Evolutionary conservation across 2,888 invertebrate genomes (phyloP).

Genomic region (Eupithecia subumbrata): DNA sequence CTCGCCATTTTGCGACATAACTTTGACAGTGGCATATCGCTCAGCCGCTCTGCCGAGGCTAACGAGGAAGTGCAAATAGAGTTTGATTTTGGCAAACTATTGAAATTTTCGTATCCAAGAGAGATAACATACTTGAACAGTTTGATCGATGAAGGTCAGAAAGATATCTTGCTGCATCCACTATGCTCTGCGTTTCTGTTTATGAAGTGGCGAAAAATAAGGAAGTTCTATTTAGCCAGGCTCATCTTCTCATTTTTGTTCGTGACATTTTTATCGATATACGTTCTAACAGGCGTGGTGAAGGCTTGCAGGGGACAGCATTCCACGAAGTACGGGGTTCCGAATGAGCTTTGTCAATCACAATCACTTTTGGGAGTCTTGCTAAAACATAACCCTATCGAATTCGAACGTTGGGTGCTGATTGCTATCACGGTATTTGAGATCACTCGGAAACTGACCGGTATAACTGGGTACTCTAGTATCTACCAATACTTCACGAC

Average conservation of each 20-base stretch:
- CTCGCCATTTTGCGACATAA: constrained; percentile 91
- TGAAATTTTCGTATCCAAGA: constrained; percentile 92
- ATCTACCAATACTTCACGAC: constrained; percentile 91
- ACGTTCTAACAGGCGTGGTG: constrained; percentile 91
- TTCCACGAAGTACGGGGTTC: constrained; percentile 80
- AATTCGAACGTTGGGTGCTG: constrained; percentile 91
- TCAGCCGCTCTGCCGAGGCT: constrained; percentile 89
- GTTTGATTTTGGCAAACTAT: constrained; percentile 90
- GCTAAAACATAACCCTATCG: constrained; percentile 89
- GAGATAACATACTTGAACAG: constrained; percentile 94
- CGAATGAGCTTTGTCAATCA: constrained; percentile 88
- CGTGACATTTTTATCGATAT: constrained; percentile 90
- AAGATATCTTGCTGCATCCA: constrained; percentile 93
- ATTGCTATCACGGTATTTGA: constrained; percentile 91
- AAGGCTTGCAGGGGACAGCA: constrained; percentile 85
- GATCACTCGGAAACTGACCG: constrained; percentile 90
- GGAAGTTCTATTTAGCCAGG: constrained; percentile 93
- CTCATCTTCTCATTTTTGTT: constrained; percentile 91
- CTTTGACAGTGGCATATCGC: constrained; percentile 90
- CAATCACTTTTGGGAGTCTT: constrained; percentile 89
- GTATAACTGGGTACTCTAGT: constrained; percentile 91
- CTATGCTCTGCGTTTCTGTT: constrained; percentile 94
- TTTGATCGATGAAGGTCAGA: constrained; percentile 94
- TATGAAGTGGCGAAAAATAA: constrained; percentile 95
- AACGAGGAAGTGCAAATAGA: constrained; percentile 92